Evolutionary conservation across 2,888 invertebrate species (phyloP).

Genomic region (Dolichopus griseipennis): DNA sequence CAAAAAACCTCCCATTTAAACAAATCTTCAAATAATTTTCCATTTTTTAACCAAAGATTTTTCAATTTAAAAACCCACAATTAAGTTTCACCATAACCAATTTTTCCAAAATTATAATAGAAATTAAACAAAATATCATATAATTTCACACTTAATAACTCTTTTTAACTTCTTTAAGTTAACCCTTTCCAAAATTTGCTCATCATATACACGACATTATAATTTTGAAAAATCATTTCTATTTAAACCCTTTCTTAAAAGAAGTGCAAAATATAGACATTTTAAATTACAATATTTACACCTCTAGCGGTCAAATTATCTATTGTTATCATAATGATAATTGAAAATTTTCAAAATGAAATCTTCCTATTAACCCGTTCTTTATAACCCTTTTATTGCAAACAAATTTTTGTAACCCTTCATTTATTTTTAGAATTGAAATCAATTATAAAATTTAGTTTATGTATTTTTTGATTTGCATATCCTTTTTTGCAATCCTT

Average conservation of each 20-base stretch:
- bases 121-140: no score
- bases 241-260: no score
- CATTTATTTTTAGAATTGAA: neutral
- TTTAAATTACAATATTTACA: neutral
- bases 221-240: neutral
- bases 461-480: no score
- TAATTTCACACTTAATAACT: neutral
- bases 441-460: no score
- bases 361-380: neutral
- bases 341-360: neutral
- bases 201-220: no score
- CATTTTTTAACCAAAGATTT: no score
- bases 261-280: neutral
- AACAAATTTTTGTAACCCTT: neutral
- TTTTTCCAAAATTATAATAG: no score
- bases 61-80: no score
- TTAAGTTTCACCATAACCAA: no score
- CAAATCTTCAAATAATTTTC: no score
- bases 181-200: neutral
- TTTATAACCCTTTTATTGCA: neutral
- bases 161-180: neutral
- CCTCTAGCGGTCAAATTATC: conserved; percentile 3
- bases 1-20: no score
- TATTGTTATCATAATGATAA: neutral
- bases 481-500: no score